phyloP scores from a whole-genome alignment of 2,113 vertebrate genomes.

The Lethenteron camtschaticum region DNA sequence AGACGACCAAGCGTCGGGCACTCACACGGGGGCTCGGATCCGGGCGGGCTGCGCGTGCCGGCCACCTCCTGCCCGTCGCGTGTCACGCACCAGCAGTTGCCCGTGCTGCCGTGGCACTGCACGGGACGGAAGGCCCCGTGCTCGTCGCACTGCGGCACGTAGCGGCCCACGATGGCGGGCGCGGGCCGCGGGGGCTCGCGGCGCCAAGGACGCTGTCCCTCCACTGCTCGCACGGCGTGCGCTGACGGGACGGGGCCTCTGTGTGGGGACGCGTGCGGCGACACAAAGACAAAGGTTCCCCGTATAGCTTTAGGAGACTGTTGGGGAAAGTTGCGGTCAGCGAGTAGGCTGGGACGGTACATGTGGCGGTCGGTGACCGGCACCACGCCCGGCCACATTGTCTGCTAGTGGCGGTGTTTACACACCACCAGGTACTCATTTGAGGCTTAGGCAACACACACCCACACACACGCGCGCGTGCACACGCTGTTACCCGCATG shows the following conservation, averaged over 20 bases:
- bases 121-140: conserved; percentile 40
- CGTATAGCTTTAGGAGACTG: too few species aligned
- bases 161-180: conserved; percentile 21
- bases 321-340: too few species aligned
- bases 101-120: conserved; percentile 46
- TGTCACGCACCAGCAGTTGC: conserved; percentile 78
- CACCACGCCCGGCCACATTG: too few species aligned
- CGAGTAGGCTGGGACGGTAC: too few species aligned
- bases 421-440: too few species aligned
- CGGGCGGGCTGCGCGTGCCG: conserved; percentile 33
- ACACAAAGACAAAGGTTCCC: too few species aligned
- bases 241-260: conserved; percentile 13
- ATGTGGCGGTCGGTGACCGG: too few species aligned
- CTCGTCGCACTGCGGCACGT: conserved; percentile 46
- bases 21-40: conserved; percentile 52
- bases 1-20: conserved; percentile 8
- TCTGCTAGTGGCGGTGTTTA: too few species aligned
- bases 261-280: too few species aligned
- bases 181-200: conserved; percentile 11
- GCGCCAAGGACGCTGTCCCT: conserved; percentile 26
- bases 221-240: conserved; percentile 42
- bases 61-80: conserved; percentile 43
- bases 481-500: too few species aligned
- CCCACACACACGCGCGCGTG: too few species aligned
- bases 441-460: too few species aligned